phyloP scores from a whole-genome alignment of 2,113 vertebrate species.

The Chascanopsetta lugubris region DNA sequence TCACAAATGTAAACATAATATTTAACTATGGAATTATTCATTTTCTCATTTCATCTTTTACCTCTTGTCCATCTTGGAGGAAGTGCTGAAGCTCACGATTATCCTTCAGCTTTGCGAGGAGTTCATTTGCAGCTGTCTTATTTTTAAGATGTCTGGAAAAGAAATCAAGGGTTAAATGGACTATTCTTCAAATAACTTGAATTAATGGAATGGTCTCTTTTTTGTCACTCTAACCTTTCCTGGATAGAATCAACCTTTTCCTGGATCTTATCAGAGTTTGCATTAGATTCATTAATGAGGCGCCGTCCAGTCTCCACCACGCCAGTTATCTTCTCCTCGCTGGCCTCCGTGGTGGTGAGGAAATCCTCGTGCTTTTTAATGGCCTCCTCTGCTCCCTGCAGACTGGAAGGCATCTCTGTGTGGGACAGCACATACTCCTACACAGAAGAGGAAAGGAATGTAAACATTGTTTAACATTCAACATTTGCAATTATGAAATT shows the following conservation, averaged over 20 bases:
- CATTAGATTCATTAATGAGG: constrained; percentile 85
- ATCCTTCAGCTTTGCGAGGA: constrained; percentile 88
- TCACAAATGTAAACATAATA: background rate
- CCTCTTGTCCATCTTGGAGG: constrained; percentile 94
- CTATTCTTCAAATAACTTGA: background rate
- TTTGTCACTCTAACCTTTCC: constrained; percentile 80
- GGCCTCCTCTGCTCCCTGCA: constrained; percentile 89
- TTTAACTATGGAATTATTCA: background rate
- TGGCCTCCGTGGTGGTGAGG: constrained; percentile 93
- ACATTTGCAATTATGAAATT: background rate
- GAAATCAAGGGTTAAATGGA: constrained; percentile 1
- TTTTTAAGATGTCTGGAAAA: constrained; percentile 87
- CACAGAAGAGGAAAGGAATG: constrained; percentile 32
- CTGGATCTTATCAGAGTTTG: constrained; percentile 89
- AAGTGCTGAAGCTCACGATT: constrained; percentile 94
- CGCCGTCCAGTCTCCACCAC: constrained; percentile 88
- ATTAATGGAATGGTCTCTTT: background rate
- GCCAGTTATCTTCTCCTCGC: constrained; percentile 88
- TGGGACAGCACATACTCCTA: constrained; percentile 93
- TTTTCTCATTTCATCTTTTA: constrained; percentile 57
- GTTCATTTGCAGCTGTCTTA: constrained; percentile 85
- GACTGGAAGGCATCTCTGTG: constrained; percentile 90
- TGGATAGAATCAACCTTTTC: constrained; percentile 93
- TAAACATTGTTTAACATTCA: background rate
- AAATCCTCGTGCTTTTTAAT: constrained; percentile 95